Evolutionary conservation across 2,113 vertebrate species (phyloP).

Genomic region (Urocitellus parryii): DNA sequence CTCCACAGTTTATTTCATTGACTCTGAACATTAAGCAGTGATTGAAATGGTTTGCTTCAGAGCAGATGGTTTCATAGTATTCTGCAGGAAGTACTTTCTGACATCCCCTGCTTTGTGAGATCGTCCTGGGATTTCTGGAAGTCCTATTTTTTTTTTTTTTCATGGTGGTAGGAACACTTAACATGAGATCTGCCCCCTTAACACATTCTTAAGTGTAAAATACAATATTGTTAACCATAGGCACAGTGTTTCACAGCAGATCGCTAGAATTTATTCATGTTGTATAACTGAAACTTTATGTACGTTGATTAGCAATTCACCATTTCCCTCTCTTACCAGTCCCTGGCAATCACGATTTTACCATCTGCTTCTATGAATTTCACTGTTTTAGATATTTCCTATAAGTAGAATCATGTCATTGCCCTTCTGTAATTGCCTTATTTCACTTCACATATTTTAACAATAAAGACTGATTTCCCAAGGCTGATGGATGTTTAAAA

Average conservation of each 20-base stretch:
- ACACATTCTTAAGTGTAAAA: background rate
- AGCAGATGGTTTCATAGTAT: conserved; percentile 23
- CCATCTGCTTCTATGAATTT: background rate
- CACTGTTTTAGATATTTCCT: background rate
- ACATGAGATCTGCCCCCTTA: background rate
- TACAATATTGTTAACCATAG: background rate
- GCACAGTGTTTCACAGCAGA: background rate
- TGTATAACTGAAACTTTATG: background rate
- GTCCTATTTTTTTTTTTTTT: background rate
- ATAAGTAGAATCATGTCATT: background rate
- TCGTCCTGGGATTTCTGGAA: conserved; percentile 35
- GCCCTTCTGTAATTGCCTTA: background rate
- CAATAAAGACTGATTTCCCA: conserved; percentile 50
- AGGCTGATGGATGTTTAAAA: conserved; percentile 9
- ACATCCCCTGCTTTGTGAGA: conserved; percentile 46
- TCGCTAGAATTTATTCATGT: background rate
- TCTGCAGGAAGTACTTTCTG: conserved; percentile 41
- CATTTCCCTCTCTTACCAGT: background rate
- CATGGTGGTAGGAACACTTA: background rate
- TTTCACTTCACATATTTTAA: conserved; percentile 26
- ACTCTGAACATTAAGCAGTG: conserved; percentile 24
- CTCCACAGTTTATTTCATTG: conserved; percentile 60
- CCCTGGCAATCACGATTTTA: background rate
- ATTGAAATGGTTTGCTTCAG: conserved; percentile 40
- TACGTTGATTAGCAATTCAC: background rate